Evolutionary conservation across 2,888 invertebrate genomes (phyloP).

Genomic region (Molorchus minor): DNA sequence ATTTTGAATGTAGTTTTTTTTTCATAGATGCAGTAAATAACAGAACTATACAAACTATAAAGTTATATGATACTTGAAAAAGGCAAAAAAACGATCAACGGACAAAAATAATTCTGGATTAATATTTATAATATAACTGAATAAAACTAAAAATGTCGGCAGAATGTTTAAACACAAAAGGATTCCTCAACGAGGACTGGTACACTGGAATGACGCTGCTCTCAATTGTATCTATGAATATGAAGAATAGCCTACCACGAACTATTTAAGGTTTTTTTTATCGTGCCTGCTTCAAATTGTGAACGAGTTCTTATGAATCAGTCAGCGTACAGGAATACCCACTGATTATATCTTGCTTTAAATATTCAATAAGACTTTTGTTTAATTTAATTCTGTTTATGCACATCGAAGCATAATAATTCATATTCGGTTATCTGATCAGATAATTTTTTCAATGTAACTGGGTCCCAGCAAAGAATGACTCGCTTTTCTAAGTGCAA

Average conservation of each 20-base stretch:
- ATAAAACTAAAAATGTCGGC: too few relatives aligned
- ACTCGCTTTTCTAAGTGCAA: too few relatives aligned
- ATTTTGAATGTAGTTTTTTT: too few relatives aligned
- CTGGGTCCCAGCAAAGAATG: too few relatives aligned
- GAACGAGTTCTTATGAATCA: constrained; percentile 6
- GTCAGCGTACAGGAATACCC: not conserved
- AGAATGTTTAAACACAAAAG: constrained; percentile 14
- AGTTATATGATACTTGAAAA: too few relatives aligned
- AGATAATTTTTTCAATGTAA: constrained; percentile 1
- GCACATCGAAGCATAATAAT: constrained; percentile 10
- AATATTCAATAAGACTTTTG: constrained; percentile 8
- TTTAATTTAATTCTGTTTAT: constrained; percentile 12
- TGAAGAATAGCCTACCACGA: constrained; percentile 5
- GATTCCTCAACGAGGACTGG: constrained; percentile 15
- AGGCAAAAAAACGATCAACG: too few relatives aligned
- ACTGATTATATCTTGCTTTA: constrained; percentile 11
- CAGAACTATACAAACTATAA: too few relatives aligned
- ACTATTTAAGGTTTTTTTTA: constrained; percentile 19
- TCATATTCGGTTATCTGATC: constrained; percentile 1
- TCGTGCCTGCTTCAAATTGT: constrained; percentile 18
- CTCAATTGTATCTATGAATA: constrained; percentile 18
- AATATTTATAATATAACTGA: too few relatives aligned
- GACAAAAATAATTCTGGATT: too few relatives aligned
- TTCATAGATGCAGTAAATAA: too few relatives aligned
- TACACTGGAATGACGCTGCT: constrained; percentile 12